Evolutionary conservation across 64 coral and sea anemone species (phyloP).

Genomic region (Dendrophyllia cribrosa): DNA sequence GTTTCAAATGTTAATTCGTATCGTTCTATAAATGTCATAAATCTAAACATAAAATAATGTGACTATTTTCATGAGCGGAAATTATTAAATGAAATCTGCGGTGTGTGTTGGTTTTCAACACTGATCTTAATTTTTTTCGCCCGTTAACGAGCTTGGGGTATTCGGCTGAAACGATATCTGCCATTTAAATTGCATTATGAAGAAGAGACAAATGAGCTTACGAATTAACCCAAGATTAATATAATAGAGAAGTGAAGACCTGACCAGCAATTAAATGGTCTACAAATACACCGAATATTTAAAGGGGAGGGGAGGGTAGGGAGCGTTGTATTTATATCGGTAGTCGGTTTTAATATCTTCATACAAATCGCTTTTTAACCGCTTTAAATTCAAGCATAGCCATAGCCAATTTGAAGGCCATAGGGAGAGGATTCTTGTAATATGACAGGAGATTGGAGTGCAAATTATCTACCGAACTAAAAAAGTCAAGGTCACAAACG

Average conservation of each 20-base stretch:
- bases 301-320: not conserved
- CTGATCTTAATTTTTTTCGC: not conserved
- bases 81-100: not conserved
- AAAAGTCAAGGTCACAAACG: no score
- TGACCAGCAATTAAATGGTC: constrained; percentile 19
- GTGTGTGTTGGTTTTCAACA: constrained; percentile 14
- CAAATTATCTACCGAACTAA: no score
- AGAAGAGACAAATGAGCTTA: not conserved
- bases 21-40: no score
- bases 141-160: not conserved
- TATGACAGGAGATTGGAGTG: no score
- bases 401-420: no score
- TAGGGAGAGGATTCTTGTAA: no score
- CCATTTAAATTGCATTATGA: constrained; percentile 3
- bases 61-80: not conserved
- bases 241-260: not conserved
- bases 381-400: no score
- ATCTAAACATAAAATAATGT: not conserved
- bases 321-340: not conserved
- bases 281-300: not conserved
- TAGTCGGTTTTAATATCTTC: not conserved
- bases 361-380: no score
- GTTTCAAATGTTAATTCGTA: no score
- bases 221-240: not conserved
- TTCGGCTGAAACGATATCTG: not conserved